phyloP scores from a whole-genome alignment of 2,888 invertebrate genomes.

The Stenoptilia bipunctidactyla region DNA sequence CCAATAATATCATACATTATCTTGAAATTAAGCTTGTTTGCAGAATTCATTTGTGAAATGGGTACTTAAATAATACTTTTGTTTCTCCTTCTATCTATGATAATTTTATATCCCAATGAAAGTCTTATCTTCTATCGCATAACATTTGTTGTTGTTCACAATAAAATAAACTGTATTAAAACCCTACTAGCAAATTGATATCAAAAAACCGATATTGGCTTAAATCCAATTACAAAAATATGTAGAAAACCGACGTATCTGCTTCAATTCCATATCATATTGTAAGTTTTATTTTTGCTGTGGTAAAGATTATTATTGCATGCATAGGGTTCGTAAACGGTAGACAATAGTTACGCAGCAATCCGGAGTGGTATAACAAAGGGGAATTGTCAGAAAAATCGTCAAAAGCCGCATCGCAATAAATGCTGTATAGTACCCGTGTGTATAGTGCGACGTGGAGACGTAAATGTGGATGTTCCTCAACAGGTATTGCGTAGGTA shows the following conservation, averaged over 20 bases:
- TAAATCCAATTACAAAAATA: not conserved
- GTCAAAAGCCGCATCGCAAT: not conserved
- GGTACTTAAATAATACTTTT: too few species aligned
- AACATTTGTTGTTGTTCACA: too few species aligned
- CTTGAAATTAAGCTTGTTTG: too few species aligned
- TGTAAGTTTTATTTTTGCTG: not conserved
- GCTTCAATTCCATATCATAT: not conserved
- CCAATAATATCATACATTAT: too few species aligned
- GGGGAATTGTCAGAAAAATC: not conserved
- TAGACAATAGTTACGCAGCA: not conserved
- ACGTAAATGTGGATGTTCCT: not conserved
- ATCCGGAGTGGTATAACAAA: not conserved
- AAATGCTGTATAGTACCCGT: not conserved
- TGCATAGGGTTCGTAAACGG: not conserved
- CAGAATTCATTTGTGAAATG: too few species aligned
- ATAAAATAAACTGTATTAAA: too few species aligned
- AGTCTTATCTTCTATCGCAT: too few species aligned
- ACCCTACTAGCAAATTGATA: too few species aligned
- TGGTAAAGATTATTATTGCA: not conserved
- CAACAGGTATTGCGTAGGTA: too few species aligned
- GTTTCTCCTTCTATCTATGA: too few species aligned
- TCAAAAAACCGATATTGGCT: too few species aligned
- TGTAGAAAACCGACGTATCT: not conserved
- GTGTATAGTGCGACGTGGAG: not conserved
- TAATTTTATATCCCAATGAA: too few species aligned